Evolutionary conservation across 2,797 vertebrate genomes (phyloP).

Genomic region (Urocyon cinereoargenteus): DNA sequence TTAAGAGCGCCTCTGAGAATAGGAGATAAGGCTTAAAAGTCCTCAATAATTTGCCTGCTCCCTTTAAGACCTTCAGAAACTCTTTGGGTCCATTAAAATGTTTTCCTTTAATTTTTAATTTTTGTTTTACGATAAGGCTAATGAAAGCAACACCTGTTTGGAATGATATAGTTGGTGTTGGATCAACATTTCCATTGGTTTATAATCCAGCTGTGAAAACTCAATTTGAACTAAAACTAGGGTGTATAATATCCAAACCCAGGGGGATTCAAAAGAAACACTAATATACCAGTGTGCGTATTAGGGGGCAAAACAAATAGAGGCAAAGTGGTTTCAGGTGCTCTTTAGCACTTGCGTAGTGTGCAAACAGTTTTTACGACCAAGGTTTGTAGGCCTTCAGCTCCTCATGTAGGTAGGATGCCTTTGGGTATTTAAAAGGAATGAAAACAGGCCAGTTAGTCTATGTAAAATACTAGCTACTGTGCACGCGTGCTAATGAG

Average conservation of each 20-base stretch:
- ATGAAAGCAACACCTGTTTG: constrained; percentile 88
- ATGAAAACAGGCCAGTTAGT: constrained; percentile 61
- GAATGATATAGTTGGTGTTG: constrained; percentile 86
- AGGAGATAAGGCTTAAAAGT: constrained; percentile 73
- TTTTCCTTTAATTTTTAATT: constrained; percentile 84
- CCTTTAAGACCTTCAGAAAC: constrained; percentile 69
- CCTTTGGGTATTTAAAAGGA: constrained; percentile 61
- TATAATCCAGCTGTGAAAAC: constrained; percentile 91
- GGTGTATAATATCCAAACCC: constrained; percentile 86
- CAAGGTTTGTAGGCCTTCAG: constrained; percentile 60
- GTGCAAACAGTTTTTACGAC: constrained; percentile 73
- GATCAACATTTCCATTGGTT: constrained; percentile 90
- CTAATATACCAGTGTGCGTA: constrained; percentile 75
- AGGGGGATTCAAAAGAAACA: constrained; percentile 78
- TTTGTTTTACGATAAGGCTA: constrained; percentile 84
- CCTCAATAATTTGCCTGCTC: constrained; percentile 40
- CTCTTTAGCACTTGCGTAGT: constrained; percentile 72
- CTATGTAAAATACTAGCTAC: constrained; percentile 68
- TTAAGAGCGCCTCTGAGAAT: constrained; percentile 62
- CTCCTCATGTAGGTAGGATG: constrained; percentile 56
- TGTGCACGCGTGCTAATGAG: constrained; percentile 29
- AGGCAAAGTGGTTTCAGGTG: constrained; percentile 84
- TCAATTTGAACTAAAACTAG: constrained; percentile 86
- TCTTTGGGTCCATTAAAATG: constrained; percentile 68
- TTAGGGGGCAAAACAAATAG: constrained; percentile 82